Evolutionary conservation across 2,797 vertebrate genomes (phyloP), one percentile per base, ranked within the genome.

Genomic region (Coendou prehensilis): DNA sequence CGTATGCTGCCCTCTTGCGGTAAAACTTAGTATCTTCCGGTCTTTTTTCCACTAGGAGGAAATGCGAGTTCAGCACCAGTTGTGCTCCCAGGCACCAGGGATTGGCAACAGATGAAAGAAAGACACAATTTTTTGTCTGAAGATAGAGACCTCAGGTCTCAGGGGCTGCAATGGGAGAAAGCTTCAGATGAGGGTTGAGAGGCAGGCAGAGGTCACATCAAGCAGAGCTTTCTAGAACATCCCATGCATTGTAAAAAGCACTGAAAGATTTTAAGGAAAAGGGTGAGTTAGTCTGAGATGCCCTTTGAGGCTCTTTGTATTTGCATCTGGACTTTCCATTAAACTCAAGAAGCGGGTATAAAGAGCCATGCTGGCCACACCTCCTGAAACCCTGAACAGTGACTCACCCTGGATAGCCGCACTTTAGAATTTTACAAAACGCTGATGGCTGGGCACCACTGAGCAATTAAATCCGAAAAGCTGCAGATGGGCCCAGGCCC

Each of bases 1-100:
- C 3, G 0, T 18, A 26, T 92, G 85, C 96, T 96, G 91, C 94
- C 97, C 67, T 69, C 93, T 6, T 9, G 89, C 57, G 96, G 91
- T 89, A 0, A 0, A 28, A 61, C 2, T 71, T 80, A 57, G n/a
- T 28, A 63, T 52, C 10, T 54, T 78, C 76, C 0, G 52, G 3
- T 90, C 59, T 63, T 78, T 63, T 59, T 56, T 18, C 37, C 5
- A 1, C 13, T 17, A n/a, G 54, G 3, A 30, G 30, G 30, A 73
- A 75, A 37, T 0, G 28, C 11, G 28, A 20, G 3, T 47, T 79
- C 13, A 9, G 5, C 33, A 1, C 1, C 37, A 45, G 23, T 1
- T 26, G 14, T 10, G 33, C 52, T 54, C 30, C 37, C 23, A 11
- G 23, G 54, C 0, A 2, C 28, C 6, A 18, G 26, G n/a, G 5